phyloP scores from a whole-genome alignment of 1,140 invertebrate species.

The Arctopsyche grandis region DNA sequence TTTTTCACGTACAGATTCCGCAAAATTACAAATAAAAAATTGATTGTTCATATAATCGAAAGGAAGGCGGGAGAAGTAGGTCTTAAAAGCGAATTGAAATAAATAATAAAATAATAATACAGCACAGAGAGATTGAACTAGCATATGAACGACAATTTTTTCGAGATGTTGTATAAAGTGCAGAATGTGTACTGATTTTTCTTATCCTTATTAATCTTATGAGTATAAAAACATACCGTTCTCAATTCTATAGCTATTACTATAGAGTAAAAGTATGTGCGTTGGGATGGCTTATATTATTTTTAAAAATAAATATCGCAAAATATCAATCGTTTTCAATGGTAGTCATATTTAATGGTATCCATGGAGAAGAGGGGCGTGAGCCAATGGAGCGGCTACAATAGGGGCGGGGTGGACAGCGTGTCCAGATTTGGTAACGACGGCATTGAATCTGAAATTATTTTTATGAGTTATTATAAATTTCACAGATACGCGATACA shows the following conservation, averaged over 20 bases:
- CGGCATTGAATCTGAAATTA: constrained; percentile 69
- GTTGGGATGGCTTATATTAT: constrained; percentile 32
- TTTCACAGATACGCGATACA: too few relatives aligned
- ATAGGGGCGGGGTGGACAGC: constrained; percentile 56
- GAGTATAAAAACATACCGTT: constrained; percentile 3
- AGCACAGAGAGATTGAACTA: background rate
- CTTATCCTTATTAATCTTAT: background rate
- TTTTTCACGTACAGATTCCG: background rate
- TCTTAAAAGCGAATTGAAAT: background rate
- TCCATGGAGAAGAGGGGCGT: constrained; percentile 65
- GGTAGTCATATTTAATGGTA: constrained; percentile 58
- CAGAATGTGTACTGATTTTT: background rate
- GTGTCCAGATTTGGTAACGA: constrained; percentile 70
- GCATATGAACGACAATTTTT: constrained; percentile 11
- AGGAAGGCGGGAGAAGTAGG: background rate
- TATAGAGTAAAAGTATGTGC: background rate
- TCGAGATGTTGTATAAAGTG: background rate
- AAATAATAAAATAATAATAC: background rate
- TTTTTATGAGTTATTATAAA: too few relatives aligned
- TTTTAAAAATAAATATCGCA: constrained; percentile 19
- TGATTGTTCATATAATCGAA: constrained; percentile 8
- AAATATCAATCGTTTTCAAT: constrained; percentile 16
- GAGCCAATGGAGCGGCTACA: constrained; percentile 49
- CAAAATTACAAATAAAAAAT: constrained; percentile 8
- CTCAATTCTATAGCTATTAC: background rate